Evolutionary conservation across 2,797 vertebrate genomes (phyloP), one percentile per base, ranked within the genome.

Genomic region (Esox lucius): DNA sequence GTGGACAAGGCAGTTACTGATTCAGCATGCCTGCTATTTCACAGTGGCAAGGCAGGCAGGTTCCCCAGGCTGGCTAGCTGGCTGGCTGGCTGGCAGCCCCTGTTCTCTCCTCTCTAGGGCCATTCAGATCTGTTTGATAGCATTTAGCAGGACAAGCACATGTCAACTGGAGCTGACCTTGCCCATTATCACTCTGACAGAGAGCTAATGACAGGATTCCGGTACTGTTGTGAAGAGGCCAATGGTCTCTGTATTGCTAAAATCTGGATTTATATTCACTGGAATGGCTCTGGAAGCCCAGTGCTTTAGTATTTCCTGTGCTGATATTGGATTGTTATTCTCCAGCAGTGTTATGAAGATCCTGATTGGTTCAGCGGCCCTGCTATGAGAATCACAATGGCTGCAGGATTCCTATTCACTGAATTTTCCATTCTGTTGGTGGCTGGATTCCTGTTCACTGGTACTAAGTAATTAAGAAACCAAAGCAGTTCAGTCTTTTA

Each of bases 131-230:
- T 80, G 81, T 76, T 75, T 85, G 53, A 86, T 84, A 81, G 79
- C 74, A 73, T 84, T 86, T 84, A 84, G 78, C 78, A 80, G 81
- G 83, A 85, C 82, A 85, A 80, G 82, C 71, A 73, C 66, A 80
- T 83, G 83, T 86, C 81, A 72, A 42, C 81, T 79, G 73, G 61
- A 64, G 78, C 79, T 85, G 86, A 87, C 82, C 84, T 77, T 77
- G 73, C 84, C 84, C 85, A 87, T 87, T 88, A 90, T 80, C 78
- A 74, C 74, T 42, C 68, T 72, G 61, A 82, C 81, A 75, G 33
- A 74, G 71, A 75, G 65, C 26, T 87, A 86, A 87, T 87, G 84
- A 83, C 79, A 77, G 71, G 67, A 81, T 80, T 82, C 71, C 76
- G 75, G 65, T 70, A 31, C 61, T 71, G 80, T 15, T 39, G 5